Evolutionary conservation across 2,888 invertebrate species (phyloP).

Genomic region (Calameuta filiformis): DNA sequence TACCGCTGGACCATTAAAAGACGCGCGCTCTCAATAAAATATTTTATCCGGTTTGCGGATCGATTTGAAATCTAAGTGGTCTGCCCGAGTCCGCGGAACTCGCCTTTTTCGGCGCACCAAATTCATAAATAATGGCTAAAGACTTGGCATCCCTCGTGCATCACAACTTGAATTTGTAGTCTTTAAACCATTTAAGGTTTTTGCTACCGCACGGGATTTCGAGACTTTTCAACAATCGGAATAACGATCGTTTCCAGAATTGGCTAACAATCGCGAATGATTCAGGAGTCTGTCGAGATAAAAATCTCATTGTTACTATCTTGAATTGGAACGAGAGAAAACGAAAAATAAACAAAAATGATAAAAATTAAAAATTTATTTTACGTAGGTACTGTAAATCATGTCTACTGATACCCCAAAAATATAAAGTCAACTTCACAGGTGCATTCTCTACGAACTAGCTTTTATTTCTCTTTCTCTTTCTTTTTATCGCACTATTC

Average conservation of each 20-base stretch:
- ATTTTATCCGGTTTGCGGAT: constrained; percentile 56
- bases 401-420: too few relatives aligned
- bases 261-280: constrained; percentile 29
- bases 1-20: constrained; percentile 20
- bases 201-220: constrained; percentile 36
- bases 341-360: too few relatives aligned
- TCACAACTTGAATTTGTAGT: constrained; percentile 57
- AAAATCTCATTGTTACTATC: too few relatives aligned
- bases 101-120: constrained; percentile 55
- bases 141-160: constrained; percentile 44
- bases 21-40: constrained; percentile 49
- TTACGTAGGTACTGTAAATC: too few relatives aligned
- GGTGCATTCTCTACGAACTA: too few relatives aligned
- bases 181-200: constrained; percentile 62
- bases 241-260: constrained; percentile 32
- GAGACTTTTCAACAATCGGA: constrained; percentile 22
- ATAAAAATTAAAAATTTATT: too few relatives aligned
- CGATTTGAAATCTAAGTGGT: constrained; percentile 44
- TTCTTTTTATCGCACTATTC: too few relatives aligned
- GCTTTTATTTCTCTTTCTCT: too few relatives aligned
- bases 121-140: constrained; percentile 63
- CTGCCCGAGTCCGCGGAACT: constrained; percentile 15
- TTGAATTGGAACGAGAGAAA: too few relatives aligned
- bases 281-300: constrained; percentile 11
- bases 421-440: too few relatives aligned